Percentiles rank a stretch among this genome's conserved stretches.
phyloP scores from a whole-genome alignment of 2,113 vertebrate genomes.

The Zosterops lateralis region DNA sequence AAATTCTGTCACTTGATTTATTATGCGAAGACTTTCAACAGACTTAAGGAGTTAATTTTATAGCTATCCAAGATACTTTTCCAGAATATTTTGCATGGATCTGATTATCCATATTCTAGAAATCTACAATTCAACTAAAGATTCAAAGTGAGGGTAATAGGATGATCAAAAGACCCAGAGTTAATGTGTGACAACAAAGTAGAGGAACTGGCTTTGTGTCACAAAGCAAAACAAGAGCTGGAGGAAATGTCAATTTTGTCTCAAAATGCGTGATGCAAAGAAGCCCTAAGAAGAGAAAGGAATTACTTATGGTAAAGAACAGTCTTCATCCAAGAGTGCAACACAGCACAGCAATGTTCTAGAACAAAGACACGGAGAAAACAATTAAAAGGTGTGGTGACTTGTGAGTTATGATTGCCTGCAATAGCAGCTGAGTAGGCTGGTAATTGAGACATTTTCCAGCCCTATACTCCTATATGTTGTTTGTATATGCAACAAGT shows the following conservation, averaged over 20 bases:
- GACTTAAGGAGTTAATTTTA: not conserved
- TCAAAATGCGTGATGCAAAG: not conserved
- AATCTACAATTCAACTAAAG: not conserved
- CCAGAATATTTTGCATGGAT: not conserved
- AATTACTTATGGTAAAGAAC: not conserved
- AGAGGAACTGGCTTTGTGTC: not conserved
- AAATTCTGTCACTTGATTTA: not conserved
- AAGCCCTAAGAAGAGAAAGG: not conserved
- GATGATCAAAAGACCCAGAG: not conserved
- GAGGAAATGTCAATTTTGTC: not conserved
- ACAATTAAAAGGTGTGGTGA: not conserved
- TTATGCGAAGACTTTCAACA: not conserved
- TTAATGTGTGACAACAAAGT: not conserved
- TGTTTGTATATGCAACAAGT: fast-evolving
- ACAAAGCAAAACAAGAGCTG: not conserved
- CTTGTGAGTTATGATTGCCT: not conserved
- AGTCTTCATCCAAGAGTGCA: not conserved
- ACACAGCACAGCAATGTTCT: not conserved
- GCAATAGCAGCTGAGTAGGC: not conserved
- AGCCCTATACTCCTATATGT: not conserved
- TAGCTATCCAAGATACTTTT: not conserved
- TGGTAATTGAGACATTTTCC: not conserved
- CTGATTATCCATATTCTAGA: not conserved
- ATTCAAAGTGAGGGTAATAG: not conserved
- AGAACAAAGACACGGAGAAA: not conserved